A percentile compares a stretch with the other conserved stretches of the same genome.
Evolutionary conservation across 2,113 vertebrate genomes (phyloP).

Genomic region (Etheostoma spectabile): DNA sequence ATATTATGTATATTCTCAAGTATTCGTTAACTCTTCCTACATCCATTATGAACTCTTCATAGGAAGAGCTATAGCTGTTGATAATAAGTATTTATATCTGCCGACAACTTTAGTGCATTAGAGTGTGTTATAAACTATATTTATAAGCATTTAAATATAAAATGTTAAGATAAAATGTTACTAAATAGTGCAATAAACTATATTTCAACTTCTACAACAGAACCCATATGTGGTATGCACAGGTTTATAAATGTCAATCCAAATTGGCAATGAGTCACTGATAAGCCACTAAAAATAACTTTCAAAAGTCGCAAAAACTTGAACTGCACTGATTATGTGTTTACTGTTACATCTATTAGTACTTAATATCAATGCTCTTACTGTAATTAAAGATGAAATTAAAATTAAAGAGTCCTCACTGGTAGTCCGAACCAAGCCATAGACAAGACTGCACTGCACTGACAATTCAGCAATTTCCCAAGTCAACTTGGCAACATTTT

Average conservation of each 20-base stretch:
- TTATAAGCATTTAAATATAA: not conserved
- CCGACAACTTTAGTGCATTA: not conserved
- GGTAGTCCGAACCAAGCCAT: not conserved
- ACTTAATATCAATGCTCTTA: too few relatives aligned
- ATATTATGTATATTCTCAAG: not conserved
- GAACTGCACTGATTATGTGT: not conserved
- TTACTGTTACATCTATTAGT: not conserved
- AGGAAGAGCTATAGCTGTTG: not conserved
- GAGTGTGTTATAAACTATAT: not conserved
- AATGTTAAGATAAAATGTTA: too few relatives aligned
- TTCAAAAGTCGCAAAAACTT: not conserved
- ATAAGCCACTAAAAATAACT: not conserved
- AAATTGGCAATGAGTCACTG: not conserved
- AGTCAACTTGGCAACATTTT: not conserved
- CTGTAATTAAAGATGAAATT: too few relatives aligned
- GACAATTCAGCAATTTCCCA: not conserved
- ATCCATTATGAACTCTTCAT: not conserved
- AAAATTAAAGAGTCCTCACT: too few relatives aligned
- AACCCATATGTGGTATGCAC: not conserved
- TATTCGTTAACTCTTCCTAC: not conserved
- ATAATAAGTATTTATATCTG: too few relatives aligned
- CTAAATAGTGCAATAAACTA: not conserved
- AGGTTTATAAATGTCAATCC: not conserved
- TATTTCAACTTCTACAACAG: too few relatives aligned
- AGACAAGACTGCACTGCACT: not conserved